A percentile compares a stretch with the other conserved stretches of the same genome.
These are phyloP conservation scores for Ceyx cyanopectus DNA, from an alignment of 2,113 vertebrate genomes.

Conservation along the genomic window DNA sequence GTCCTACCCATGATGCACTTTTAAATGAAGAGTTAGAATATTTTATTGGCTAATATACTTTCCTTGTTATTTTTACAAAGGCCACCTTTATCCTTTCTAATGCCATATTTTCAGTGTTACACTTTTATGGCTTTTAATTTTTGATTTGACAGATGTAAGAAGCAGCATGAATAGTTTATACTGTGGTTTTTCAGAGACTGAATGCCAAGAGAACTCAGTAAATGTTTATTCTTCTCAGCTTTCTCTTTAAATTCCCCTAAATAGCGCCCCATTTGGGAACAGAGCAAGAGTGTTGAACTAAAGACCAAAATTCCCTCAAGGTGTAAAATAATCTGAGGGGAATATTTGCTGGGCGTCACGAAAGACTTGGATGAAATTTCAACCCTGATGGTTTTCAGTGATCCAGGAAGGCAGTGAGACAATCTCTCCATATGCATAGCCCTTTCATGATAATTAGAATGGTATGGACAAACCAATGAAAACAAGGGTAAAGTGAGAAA, in stretches of 20 bases:
- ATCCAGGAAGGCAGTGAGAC: slow-evolving; percentile 85
- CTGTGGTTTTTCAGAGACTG: slow-evolving; percentile 86
- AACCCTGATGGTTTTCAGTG: slow-evolving; percentile 83
- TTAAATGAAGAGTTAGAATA: slow-evolving; percentile 87
- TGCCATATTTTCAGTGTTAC: slow-evolving; percentile 88
- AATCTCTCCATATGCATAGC: slow-evolving; percentile 82
- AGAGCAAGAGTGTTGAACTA: slow-evolving; percentile 85
- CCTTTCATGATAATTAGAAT: slow-evolving; percentile 85
- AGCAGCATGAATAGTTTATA: slow-evolving; percentile 86
- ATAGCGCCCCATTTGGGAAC: slow-evolving; percentile 85
- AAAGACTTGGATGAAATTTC: slow-evolving; percentile 88
- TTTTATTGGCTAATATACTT: slow-evolving; percentile 88
- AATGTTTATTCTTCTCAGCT: slow-evolving; percentile 89
- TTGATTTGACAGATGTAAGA: slow-evolving; percentile 84
- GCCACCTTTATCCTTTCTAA: slow-evolving; percentile 87
- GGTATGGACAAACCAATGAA: slow-evolving; percentile 84
- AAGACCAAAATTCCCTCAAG: slow-evolving; percentile 88
- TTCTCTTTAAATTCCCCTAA: slow-evolving; percentile 85
- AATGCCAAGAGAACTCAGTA: slow-evolving; percentile 87
- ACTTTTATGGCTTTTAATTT: slow-evolving; percentile 86
- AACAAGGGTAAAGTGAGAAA: slow-evolving; percentile 84
- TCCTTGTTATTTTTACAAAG: slow-evolving; percentile 88
- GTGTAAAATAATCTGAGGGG: slow-evolving; percentile 85
- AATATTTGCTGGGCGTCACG: slow-evolving; percentile 85
- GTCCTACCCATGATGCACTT: slow-evolving; percentile 85